Evolutionary conservation across 2,113 vertebrate species (phyloP).

Genomic region (Egretta garzetta): DNA sequence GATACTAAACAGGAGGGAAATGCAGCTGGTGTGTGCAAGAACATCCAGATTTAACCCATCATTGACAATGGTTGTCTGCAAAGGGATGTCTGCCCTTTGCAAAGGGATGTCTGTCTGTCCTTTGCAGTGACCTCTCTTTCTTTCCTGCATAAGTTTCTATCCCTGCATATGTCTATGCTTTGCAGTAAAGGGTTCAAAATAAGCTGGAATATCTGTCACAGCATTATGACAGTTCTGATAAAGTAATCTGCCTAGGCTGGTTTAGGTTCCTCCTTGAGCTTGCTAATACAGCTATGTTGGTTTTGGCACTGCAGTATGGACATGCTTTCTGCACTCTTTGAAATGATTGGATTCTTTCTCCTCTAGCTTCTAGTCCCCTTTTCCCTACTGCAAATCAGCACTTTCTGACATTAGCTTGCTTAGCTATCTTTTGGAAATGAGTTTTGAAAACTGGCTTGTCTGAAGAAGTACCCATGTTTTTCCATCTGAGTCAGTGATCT

Average conservation of each 20-base stretch:
- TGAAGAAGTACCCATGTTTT: background rate
- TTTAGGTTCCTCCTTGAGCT: background rate
- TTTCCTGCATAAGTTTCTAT: background rate
- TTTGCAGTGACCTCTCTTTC: background rate
- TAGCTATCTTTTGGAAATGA: background rate
- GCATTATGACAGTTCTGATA: background rate
- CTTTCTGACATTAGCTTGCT: background rate
- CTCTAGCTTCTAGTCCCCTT: background rate
- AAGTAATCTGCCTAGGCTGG: background rate
- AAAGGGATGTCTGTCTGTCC: background rate
- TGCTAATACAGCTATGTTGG: background rate
- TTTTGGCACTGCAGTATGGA: background rate
- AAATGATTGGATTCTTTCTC: background rate
- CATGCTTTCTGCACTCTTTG: background rate
- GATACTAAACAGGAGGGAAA: background rate
- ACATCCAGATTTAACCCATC: background rate
- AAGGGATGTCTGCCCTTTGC: no score
- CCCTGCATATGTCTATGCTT: background rate
- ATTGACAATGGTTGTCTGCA: background rate
- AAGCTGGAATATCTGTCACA: background rate
- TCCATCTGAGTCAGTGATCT: background rate
- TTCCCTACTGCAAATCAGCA: background rate
- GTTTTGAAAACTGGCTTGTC: background rate
- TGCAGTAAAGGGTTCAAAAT: background rate
- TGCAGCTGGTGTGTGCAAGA: accelerated